Evolutionary conservation across 2,113 vertebrate genomes (phyloP).

Genomic region (Nycticryphes semicollaris): DNA sequence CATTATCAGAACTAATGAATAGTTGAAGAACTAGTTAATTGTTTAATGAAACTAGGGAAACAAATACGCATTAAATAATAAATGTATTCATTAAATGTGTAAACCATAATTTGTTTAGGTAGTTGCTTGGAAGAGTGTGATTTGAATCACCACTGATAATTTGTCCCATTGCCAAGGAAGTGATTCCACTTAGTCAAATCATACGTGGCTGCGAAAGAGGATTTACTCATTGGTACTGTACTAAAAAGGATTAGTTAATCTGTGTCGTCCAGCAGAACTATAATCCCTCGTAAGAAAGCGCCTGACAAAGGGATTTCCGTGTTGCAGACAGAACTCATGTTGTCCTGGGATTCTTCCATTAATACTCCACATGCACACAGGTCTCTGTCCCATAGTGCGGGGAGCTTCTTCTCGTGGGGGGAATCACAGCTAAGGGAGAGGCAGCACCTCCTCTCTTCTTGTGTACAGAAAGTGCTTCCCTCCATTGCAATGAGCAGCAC

Average conservation of each 20-base stretch:
- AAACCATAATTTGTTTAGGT: background rate
- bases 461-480: background rate
- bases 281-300: background rate
- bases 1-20: background rate
- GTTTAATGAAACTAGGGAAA: background rate
- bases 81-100: background rate
- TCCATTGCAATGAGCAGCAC: background rate
- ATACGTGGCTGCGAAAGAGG: background rate
- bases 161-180: background rate
- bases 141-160: background rate
- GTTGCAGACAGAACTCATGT: background rate
- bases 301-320: background rate
- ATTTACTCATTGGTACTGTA: background rate
- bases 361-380: fast-evolving
- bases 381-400: background rate
- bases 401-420: background rate
- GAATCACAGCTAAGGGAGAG: background rate
- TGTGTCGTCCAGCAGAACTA: background rate
- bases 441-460: background rate
- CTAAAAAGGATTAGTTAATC: background rate
- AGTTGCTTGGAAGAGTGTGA: background rate
- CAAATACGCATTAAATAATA: background rate
- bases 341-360: background rate
- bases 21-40: background rate
- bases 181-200: background rate